Evolutionary conservation across 92 coral and sea anemone genomes (phyloP), one percentile per base, ranked within the genome.

Genomic region (Zoanthus sociatus): DNA sequence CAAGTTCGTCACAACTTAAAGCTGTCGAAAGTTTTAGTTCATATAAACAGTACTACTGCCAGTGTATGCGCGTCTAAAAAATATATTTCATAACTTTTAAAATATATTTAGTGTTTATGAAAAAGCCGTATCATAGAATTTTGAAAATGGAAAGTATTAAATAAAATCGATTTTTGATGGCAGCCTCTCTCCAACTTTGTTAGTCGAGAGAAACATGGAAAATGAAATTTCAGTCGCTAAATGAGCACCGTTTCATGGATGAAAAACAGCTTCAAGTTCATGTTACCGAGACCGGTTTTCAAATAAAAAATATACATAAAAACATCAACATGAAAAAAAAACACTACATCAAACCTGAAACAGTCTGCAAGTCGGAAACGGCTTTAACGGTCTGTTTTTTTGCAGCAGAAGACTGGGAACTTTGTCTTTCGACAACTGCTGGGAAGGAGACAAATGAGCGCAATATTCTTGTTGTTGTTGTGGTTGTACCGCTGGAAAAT

Each of bases 341-440:
- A 6, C 15, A 18, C 26, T 4, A 17, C 32, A 20, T 6, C 85
- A 81, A 81, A 81, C 85, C 85, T 81, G 85, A 46, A 14, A 81
- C 14, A 5, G 18, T 81, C 56, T 81, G 56, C 55, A 81, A 69
- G 44, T 81, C 75, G 70, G 33, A 33, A 48, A 45, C 13, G 70
- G 13, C 5, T 20, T 66, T 44, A 5, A 18, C 18, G 30, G 20
- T 8, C 10, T 58, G 15, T 13, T 66, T 81, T 42, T 64, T 15
- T 31, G 15, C 45, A 69, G 17, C 75, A 61, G 71, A 44, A 31
- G 73, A 70, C 32, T 81, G 85, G 11, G 46, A 44, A n/a, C 56
- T 81, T 47, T 81, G 74, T 81, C 75, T 81, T 32, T 50, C 60
- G 14, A 18, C 33, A 42, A 81, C 75, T 46, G 66, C 26, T 30